Conservation (phyloP, 2,888 invertebrate species). For the Oligia strigilis region DNA sequence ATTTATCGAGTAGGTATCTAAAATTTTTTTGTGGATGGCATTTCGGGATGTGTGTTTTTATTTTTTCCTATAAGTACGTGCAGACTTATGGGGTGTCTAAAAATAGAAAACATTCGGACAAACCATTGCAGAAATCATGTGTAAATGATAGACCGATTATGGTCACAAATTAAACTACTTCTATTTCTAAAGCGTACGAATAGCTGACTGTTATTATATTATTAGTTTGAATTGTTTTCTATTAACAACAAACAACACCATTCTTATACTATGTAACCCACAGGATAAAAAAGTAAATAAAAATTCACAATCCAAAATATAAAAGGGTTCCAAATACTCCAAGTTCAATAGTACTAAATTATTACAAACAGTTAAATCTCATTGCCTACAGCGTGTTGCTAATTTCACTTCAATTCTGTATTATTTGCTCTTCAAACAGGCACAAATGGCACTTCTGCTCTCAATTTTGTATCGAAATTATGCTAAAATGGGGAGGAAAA, state of each 20-base stretch:
- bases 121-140: neutral
- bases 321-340: neutral
- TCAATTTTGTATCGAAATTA: conserved; percentile 49
- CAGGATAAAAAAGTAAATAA: neutral
- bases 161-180: neutral
- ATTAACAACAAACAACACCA: neutral
- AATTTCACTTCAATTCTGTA: conserved; percentile 31
- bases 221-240: too few species aligned
- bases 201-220: too few species aligned
- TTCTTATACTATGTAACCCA: neutral
- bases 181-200: neutral
- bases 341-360: neutral
- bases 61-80: neutral
- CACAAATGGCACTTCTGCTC: conserved; percentile 22
- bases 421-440: conserved; percentile 46
- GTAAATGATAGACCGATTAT: neutral
- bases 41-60: neutral
- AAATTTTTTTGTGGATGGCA: neutral
- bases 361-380: conserved; percentile 11
- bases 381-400: conserved; percentile 4
- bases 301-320: neutral
- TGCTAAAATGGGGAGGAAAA: conserved; percentile 36
- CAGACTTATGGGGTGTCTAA: neutral
- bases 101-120: neutral
- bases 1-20: too few species aligned